A percentile compares a stretch with the other conserved stretches of the same genome.
Evolutionary conservation across 1,140 invertebrate genomes (phyloP).

Genomic region (Theocolax elegans): DNA sequence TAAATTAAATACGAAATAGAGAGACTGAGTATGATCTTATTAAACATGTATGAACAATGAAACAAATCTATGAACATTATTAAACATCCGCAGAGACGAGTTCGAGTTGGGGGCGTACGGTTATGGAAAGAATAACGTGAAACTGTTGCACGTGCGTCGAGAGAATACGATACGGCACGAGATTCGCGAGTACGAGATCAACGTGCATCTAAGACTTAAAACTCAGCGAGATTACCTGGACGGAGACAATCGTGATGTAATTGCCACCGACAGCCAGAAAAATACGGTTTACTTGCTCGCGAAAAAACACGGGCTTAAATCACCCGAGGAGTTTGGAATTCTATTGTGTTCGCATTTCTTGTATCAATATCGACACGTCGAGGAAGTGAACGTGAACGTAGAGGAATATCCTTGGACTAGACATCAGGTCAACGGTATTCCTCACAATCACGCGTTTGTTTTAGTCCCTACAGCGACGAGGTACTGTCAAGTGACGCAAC

Average conservation of each 20-base stretch:
- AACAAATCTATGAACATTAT: too few species aligned
- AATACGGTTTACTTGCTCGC: slow-evolving; percentile 84
- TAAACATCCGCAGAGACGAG: slow-evolving; percentile 49
- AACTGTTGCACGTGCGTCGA: slow-evolving; percentile 76
- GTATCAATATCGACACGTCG: slow-evolving; percentile 77
- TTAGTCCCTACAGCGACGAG: slow-evolving; percentile 73
- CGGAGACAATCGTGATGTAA: slow-evolving; percentile 78
- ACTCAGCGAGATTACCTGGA: slow-evolving; percentile 74
- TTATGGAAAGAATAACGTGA: slow-evolving; percentile 81
- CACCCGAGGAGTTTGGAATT: slow-evolving; percentile 79
- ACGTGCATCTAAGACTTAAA: slow-evolving; percentile 76
- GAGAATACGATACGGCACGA: slow-evolving; percentile 71
- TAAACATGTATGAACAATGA: too few species aligned
- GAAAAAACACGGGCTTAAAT: slow-evolving; percentile 79
- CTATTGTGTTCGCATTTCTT: slow-evolving; percentile 78
- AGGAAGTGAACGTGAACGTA: slow-evolving; percentile 74
- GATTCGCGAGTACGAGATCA: slow-evolving; percentile 80
- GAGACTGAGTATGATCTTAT: too few species aligned
- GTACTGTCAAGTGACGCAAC: slow-evolving; percentile 74
- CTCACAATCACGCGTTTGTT: slow-evolving; percentile 81
- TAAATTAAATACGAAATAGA: too few species aligned
- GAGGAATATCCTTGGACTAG: slow-evolving; percentile 81
- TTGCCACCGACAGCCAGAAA: slow-evolving; percentile 86
- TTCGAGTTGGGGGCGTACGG: slow-evolving; percentile 75
- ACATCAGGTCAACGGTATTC: slow-evolving; percentile 65